Base-by-base conservation (phyloP, 1,140 invertebrate species). In the Notospermus geniculatus region DNA sequence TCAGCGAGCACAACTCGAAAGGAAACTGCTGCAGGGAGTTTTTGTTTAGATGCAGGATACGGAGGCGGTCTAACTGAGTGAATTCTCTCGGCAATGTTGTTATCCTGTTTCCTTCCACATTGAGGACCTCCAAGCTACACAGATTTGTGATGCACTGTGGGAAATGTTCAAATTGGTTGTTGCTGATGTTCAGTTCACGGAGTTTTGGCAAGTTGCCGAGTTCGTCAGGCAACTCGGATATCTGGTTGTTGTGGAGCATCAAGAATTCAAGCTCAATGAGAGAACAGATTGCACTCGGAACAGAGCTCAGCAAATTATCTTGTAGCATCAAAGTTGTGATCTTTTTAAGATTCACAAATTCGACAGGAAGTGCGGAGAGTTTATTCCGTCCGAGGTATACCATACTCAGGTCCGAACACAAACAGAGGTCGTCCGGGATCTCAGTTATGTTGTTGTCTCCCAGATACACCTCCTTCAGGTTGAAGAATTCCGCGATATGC, bases 361-460 rank as follows among this genome's bases (percentile, higher is more conserved):
- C 76, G 13, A 78, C 65, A 1, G 76, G 72, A 32, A 76, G 63
- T 36, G 57, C 46, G 15, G 67, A 68, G 50, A 78, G 54, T 1
- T 62, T 58, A 54, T 76, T 78, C 32, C 70, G 70, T 13, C 63
- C 41, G 29, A 78, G 60, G 55, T 69, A 76, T 7, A 74, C 58
- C n/a, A 73, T 70, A 61, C 73, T 66, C 19, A 80, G 27, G 53
- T 73, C 70, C 32, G 72, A 72, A 60, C 76, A 78, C 68, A 71
- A 70, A 54, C 75, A 72, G 15, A 80, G 62, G 41, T 77, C 71
- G 54, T 75, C 72, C 13, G 76, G 74, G 27, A 80, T 54, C 30
- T 63, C 52, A 32, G 54, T 59, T 32, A 80, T 70, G 13, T 67
- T 50, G 62, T 80, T 80, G 41, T 70, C 66, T 9, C 75, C 73